Conservation (phyloP, 2,113 vertebrate species). For the Notechis scutatus region DNA sequence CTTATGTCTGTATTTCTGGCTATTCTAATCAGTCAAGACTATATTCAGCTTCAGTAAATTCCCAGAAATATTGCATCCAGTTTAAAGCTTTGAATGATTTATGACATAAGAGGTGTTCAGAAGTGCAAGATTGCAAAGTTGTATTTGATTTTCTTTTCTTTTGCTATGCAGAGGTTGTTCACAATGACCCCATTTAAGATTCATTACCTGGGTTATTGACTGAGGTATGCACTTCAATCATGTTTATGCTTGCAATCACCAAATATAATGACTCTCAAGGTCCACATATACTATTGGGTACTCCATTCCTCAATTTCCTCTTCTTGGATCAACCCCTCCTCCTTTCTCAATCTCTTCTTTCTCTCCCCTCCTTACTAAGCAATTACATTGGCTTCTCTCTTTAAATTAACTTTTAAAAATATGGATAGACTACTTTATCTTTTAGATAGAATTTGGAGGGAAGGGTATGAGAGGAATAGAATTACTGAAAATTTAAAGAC, state of each 20-base stretch:
- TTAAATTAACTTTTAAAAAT: neutral
- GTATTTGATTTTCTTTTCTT: slow-evolving; percentile 38
- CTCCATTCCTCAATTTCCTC: neutral
- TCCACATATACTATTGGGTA: neutral
- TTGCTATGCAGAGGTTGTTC: slow-evolving; percentile 29
- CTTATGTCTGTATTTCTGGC: slow-evolving; percentile 10
- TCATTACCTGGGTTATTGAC: slow-evolving; percentile 27
- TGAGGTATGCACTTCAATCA: slow-evolving; percentile 30
- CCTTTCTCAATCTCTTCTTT: neutral
- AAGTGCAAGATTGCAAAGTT: slow-evolving; percentile 48
- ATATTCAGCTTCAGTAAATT: slow-evolving; percentile 30
- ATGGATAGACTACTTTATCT: neutral
- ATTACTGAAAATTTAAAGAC: neutral
- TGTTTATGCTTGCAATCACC: neutral
- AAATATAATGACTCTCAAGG: neutral
- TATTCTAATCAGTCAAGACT: slow-evolving; percentile 11
- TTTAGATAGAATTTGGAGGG: neutral
- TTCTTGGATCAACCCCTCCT: neutral
- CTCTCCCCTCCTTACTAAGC: neutral
- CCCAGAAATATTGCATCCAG: slow-evolving; percentile 29
- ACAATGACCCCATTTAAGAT: slow-evolving; percentile 45
- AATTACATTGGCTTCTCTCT: neutral
- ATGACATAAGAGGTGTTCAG: slow-evolving; percentile 44
- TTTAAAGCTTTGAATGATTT: slow-evolving; percentile 46
- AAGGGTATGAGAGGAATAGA: neutral